Conservation (phyloP, 2,113 vertebrate genomes). For the Podarcis cretensis region DNA sequence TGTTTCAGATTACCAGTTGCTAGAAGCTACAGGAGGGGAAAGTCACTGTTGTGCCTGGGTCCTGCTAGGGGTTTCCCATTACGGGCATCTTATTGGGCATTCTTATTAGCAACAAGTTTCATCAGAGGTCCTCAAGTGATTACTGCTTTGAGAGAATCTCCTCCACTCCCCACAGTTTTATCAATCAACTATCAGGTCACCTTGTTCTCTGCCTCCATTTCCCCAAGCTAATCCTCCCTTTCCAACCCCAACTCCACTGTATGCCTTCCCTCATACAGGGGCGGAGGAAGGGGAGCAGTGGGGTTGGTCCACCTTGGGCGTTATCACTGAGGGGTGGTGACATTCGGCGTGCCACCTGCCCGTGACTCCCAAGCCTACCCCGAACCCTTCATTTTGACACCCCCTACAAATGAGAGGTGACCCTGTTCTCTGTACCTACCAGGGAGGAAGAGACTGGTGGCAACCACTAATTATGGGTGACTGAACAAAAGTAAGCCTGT, state of each 20-base stretch:
- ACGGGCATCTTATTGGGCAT: too few relatives aligned
- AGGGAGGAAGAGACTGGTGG: background rate
- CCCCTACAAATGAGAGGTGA: background rate
- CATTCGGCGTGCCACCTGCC: too few relatives aligned
- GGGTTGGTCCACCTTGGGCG: too few relatives aligned
- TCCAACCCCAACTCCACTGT: too few relatives aligned
- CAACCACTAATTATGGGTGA: background rate
- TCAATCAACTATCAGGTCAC: background rate
- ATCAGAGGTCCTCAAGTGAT: background rate
- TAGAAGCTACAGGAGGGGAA: too few relatives aligned
- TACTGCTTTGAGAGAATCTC: background rate
- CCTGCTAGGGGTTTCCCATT: too few relatives aligned
- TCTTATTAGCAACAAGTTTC: background rate
- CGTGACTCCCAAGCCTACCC: too few relatives aligned
- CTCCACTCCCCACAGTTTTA: background rate
- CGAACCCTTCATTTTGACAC: background rate
- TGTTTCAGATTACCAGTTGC: too few relatives aligned
- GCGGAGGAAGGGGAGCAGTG: too few relatives aligned
- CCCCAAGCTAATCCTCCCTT: background rate
- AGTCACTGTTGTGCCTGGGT: too few relatives aligned
- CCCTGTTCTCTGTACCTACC: background rate
- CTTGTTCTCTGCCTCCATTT: background rate
- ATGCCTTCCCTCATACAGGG: background rate
- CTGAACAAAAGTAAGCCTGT: background rate
- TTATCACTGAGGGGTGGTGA: too few relatives aligned